A percentile compares a stretch with the other conserved stretches of the same genome.
These are phyloP conservation scores for Protonibea diacanthus DNA, from an alignment of 2,797 vertebrate genomes.

Conservation along the genomic window DNA sequence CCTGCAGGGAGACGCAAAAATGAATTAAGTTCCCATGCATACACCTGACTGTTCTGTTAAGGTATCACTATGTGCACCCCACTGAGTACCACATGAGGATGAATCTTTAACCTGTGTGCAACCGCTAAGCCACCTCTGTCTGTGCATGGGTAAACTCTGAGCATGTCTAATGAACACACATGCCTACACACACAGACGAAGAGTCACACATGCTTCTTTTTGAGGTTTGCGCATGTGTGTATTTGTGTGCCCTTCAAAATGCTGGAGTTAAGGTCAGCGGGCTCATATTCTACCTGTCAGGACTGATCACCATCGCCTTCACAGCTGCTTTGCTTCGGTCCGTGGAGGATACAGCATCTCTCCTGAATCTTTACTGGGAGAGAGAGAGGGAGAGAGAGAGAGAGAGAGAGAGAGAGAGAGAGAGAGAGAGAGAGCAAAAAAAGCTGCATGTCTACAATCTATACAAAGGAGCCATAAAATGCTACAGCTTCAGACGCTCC, in stretches of 20 bases:
- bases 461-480: slow-evolving; percentile 43
- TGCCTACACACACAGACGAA: not conserved
- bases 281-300: slow-evolving; percentile 82
- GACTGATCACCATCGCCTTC: slow-evolving; percentile 69
- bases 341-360: slow-evolving; percentile 57
- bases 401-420: not conserved
- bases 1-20: slow-evolving; percentile 50
- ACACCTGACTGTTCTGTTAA: slow-evolving; percentile 51
- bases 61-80: slow-evolving; percentile 39
- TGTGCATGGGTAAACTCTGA: slow-evolving; percentile 15
- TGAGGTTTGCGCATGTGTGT: slow-evolving; percentile 14
- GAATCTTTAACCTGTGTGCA: slow-evolving; percentile 41
- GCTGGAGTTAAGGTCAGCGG: slow-evolving; percentile 69
- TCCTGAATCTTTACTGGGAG: slow-evolving; percentile 53
- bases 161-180: slow-evolving; percentile 3
- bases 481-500: slow-evolving; percentile 52
- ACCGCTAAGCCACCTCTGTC: not conserved
- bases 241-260: slow-evolving; percentile 64
- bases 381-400: not conserved
- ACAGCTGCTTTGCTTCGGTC: slow-evolving; percentile 60
- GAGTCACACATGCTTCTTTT: slow-evolving; percentile 1
- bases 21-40: slow-evolving; percentile 61
- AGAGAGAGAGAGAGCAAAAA: not conserved
- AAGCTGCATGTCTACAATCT: slow-evolving; percentile 26
- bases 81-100: slow-evolving; percentile 47